Percentiles rank a stretch among this genome's conserved stretches.
Evolutionary conservation across 2,797 vertebrate genomes (phyloP).

Genomic region (Huso huso): DNA sequence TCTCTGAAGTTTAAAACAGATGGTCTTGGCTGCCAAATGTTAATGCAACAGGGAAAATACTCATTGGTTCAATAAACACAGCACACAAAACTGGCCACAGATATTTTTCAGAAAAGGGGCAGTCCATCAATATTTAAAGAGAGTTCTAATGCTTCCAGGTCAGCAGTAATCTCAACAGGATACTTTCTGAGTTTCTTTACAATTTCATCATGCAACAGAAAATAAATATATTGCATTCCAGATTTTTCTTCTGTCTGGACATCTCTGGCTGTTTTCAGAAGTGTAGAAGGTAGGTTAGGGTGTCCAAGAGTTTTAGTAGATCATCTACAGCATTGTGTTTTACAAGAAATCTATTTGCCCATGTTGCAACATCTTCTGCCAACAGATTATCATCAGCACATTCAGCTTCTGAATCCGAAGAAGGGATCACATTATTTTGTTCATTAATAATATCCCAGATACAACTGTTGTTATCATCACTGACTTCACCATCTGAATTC

Average conservation of each 20-base stretch:
- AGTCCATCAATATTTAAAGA: not conserved
- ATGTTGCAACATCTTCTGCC: no score
- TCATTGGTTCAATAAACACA: not conserved
- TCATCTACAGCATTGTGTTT: no score
- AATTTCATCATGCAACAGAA: not conserved
- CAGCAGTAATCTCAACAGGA: not conserved
- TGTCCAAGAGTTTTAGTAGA: not conserved
- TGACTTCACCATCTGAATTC: no score
- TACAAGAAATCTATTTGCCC: no score
- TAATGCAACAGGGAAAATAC: not conserved
- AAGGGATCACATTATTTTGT: no score
- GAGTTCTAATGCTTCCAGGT: no score
- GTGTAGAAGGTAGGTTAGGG: not conserved
- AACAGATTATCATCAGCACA: no score
- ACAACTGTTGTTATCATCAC: no score
- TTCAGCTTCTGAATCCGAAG: no score
- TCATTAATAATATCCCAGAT: no score
- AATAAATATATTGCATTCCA: no score
- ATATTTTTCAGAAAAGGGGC: not conserved
- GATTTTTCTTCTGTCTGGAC: not conserved
- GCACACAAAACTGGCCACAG: no score
- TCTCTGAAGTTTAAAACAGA: not conserved
- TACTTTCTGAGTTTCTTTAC: not conserved
- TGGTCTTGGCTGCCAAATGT: not conserved
- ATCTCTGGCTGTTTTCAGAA: not conserved